These are phyloP conservation scores for Denticeps clupeoides DNA, from an alignment of 2,797 vertebrate genomes.

Conservation along the genomic window DNA sequence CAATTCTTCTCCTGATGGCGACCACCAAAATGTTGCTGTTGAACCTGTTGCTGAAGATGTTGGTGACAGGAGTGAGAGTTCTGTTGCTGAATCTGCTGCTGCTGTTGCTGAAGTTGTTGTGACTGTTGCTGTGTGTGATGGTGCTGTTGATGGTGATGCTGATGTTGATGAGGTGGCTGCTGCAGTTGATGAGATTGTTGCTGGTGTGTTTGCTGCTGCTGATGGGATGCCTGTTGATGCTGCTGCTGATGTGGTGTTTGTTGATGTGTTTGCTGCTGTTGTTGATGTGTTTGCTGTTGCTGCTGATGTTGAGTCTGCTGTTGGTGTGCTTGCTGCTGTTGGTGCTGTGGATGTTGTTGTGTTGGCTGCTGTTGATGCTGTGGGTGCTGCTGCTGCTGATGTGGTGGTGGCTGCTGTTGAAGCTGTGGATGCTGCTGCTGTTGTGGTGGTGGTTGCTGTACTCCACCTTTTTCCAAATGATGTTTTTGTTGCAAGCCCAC, in stretches of 20 bases:
- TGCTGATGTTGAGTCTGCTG: slow-evolving; percentile 67
- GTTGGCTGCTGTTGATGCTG: slow-evolving; percentile 59
- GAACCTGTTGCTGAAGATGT: slow-evolving; percentile 84
- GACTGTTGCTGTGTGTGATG: slow-evolving; percentile 72
- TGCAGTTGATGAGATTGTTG: slow-evolving; percentile 65
- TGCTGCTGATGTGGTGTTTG: slow-evolving; percentile 59
- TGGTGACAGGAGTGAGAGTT: slow-evolving; percentile 80
- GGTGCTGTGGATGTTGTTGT: slow-evolving; percentile 42
- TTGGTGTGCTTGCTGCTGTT: slow-evolving; percentile 53
- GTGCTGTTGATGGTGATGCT: slow-evolving; percentile 57
- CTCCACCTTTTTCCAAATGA: slow-evolving; percentile 68
- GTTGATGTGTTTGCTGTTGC: slow-evolving; percentile 56
- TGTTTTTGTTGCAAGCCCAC: slow-evolving; percentile 85
- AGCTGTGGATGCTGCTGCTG: slow-evolving; percentile 39
- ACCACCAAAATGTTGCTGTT: slow-evolving; percentile 69
- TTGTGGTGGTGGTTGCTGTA: slow-evolving; percentile 59
- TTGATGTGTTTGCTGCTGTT: slow-evolving; percentile 72
- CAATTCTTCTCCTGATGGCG: slow-evolving; percentile 86
- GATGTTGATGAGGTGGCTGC: slow-evolving; percentile 11
- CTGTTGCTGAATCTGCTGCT: slow-evolving; percentile 58
- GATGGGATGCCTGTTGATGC: slow-evolving; percentile 47
- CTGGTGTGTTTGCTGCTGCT: slow-evolving; percentile 51
- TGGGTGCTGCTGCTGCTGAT: slow-evolving; percentile 40
- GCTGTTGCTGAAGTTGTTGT: slow-evolving; percentile 45
- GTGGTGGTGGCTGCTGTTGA: slow-evolving; percentile 49